phyloP scores from a whole-genome alignment of 1,140 invertebrate genomes.

The Drosophila nasuta region DNA sequence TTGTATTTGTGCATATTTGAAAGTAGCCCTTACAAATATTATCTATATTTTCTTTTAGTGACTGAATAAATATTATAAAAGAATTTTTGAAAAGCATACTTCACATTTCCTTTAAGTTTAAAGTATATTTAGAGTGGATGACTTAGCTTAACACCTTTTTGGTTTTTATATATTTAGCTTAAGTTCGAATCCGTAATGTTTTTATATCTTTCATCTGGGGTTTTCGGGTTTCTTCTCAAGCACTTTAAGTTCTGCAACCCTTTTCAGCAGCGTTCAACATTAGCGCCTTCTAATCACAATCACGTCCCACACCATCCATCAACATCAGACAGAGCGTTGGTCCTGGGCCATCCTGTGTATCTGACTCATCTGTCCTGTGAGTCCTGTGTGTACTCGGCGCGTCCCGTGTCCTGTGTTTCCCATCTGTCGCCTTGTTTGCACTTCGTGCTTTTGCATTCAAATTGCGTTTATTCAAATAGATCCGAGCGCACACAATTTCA shows the following conservation, averaged over 20 bases:
- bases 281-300: slow-evolving; percentile 49
- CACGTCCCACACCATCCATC: slow-evolving; percentile 62
- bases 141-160: neutral
- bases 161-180: neutral
- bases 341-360: slow-evolving; percentile 17
- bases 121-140: neutral
- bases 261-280: slow-evolving; percentile 28
- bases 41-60: too few species aligned
- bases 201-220: neutral
- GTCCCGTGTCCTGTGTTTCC: slow-evolving; percentile 37
- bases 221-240: neutral
- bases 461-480: slow-evolving; percentile 83
- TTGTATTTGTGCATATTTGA: neutral
- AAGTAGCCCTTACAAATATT: too few species aligned
- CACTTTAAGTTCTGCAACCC: slow-evolving; percentile 4
- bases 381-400: slow-evolving; percentile 20
- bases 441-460: slow-evolving; percentile 83
- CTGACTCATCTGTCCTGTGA: slow-evolving; percentile 3
- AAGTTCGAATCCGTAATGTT: neutral
- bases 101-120: too few species aligned
- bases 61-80: too few species aligned
- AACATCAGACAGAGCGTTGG: slow-evolving; percentile 50
- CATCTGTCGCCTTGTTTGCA: slow-evolving; percentile 74
- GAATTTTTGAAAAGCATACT: too few species aligned
- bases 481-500: slow-evolving; percentile 77